Evolutionary conservation across 1,140 invertebrate species (phyloP).

Genomic region (Drosophila mayri): DNA sequence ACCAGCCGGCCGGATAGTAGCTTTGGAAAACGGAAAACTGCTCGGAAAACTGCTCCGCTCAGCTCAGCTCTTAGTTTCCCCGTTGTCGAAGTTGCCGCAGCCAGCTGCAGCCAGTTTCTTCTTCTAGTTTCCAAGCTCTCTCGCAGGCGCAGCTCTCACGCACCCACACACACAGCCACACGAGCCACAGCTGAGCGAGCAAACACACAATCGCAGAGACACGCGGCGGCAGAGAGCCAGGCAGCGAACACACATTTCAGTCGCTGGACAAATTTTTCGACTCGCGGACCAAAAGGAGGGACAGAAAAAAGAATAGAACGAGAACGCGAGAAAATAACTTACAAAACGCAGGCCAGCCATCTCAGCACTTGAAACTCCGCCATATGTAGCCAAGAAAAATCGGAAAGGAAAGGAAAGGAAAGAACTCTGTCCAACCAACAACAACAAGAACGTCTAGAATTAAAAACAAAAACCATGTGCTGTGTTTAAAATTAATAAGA

Average conservation of each 20-base stretch:
- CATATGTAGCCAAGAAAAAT: constrained; percentile 39
- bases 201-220: background rate
- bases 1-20: constrained; percentile 76
- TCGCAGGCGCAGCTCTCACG: constrained; percentile 23
- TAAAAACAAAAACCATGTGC: constrained; percentile 61
- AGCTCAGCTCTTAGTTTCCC: constrained; percentile 41
- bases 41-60: constrained; percentile 75
- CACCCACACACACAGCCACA: constrained; percentile 32
- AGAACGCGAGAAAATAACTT: constrained; percentile 17
- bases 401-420: constrained; percentile 20
- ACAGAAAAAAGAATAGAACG: constrained; percentile 16
- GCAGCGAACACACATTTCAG: background rate
- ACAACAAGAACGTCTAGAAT: constrained; percentile 41
- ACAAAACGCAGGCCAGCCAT: constrained; percentile 30
- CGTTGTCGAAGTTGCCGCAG: constrained; percentile 68
- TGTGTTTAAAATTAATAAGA: constrained; percentile 54
- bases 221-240: constrained; percentile 21
- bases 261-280: background rate
- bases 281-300: constrained; percentile 29
- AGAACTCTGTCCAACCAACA: constrained; percentile 29
- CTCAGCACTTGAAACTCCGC: constrained; percentile 60
- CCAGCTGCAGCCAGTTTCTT: constrained; percentile 35
- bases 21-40: constrained; percentile 68
- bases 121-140: constrained; percentile 35
- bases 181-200: constrained; percentile 31